phyloP scores from a whole-genome alignment of 2,888 invertebrate species.

The Caenorhabditis virilis region DNA sequence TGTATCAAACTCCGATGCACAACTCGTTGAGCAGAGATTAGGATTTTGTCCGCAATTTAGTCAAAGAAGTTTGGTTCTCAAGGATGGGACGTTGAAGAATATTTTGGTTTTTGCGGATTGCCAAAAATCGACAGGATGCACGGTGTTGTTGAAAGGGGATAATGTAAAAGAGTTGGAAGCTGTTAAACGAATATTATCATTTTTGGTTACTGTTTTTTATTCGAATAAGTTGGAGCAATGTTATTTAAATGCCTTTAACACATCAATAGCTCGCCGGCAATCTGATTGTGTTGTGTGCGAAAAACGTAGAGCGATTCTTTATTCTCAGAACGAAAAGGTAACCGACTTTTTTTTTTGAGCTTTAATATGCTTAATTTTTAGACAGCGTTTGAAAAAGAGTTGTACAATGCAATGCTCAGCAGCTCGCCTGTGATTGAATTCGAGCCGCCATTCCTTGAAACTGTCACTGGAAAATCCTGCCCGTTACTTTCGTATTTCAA shows the following conservation, averaged over 20 bases:
- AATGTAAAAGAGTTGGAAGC: constrained; percentile 70
- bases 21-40: constrained; percentile 58
- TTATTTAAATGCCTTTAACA: constrained; percentile 74
- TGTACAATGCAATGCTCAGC: constrained; percentile 73
- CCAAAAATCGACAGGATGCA: constrained; percentile 83
- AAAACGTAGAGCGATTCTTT: constrained; percentile 42
- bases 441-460: constrained; percentile 85
- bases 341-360: neutral
- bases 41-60: constrained; percentile 70
- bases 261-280: constrained; percentile 41
- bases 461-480: constrained; percentile 78
- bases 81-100: constrained; percentile 76
- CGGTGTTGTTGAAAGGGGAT: constrained; percentile 83
- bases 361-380: constrained; percentile 13
- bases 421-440: constrained; percentile 86
- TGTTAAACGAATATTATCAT: constrained; percentile 70
- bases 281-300: constrained; percentile 50
- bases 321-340: constrained; percentile 41
- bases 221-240: constrained; percentile 91
- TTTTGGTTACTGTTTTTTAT: constrained; percentile 79
- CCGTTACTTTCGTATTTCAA: constrained; percentile 69
- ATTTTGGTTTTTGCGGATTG: constrained; percentile 79
- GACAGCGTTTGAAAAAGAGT: constrained; percentile 44
- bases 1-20: constrained; percentile 71
- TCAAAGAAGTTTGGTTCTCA: constrained; percentile 43